phyloP scores from a whole-genome alignment of 2,888 invertebrate species.

The Heliconius aoede region DNA sequence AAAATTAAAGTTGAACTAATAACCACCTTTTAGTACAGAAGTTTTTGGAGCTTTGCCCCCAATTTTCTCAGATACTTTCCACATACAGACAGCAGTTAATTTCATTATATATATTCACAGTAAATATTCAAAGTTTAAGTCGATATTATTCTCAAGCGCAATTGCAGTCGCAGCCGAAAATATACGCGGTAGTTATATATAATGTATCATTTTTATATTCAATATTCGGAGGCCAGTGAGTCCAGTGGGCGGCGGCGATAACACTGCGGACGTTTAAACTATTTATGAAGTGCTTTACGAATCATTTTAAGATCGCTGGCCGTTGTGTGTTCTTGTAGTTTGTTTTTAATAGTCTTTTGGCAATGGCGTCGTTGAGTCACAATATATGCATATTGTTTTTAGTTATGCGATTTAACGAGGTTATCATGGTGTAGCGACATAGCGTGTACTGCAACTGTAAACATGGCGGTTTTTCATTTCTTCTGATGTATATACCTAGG shows the following conservation, averaged over 20 bases:
- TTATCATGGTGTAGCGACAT: too few relatives aligned
- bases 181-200: slow-evolving; percentile 53
- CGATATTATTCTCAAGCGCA: slow-evolving; percentile 25
- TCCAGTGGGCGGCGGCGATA: slow-evolving; percentile 56
- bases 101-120: background rate
- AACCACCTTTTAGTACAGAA: too few relatives aligned
- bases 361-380: too few relatives aligned
- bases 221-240: slow-evolving; percentile 58
- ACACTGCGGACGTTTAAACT: slow-evolving; percentile 49
- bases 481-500: too few relatives aligned
- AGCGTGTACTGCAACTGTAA: too few relatives aligned
- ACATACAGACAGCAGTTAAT: too few relatives aligned
- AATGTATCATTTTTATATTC: slow-evolving; percentile 66
- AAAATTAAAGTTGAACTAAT: too few relatives aligned
- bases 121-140: slow-evolving; percentile 12
- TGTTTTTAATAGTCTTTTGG: background rate
- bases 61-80: too few relatives aligned
- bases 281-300: slow-evolving; percentile 49
- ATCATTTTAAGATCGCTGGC: slow-evolving; percentile 38
- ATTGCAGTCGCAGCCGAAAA: slow-evolving; percentile 42
- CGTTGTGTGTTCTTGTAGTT: slow-evolving; percentile 28
- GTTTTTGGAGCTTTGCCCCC: too few relatives aligned
- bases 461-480: too few relatives aligned
- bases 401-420: too few relatives aligned
- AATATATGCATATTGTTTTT: too few relatives aligned